Percentiles rank a stretch among this genome's conserved stretches.
Evolutionary conservation across 92 coral and sea anemone species (phyloP).

Genomic region (Phymanthus crucifer): DNA sequence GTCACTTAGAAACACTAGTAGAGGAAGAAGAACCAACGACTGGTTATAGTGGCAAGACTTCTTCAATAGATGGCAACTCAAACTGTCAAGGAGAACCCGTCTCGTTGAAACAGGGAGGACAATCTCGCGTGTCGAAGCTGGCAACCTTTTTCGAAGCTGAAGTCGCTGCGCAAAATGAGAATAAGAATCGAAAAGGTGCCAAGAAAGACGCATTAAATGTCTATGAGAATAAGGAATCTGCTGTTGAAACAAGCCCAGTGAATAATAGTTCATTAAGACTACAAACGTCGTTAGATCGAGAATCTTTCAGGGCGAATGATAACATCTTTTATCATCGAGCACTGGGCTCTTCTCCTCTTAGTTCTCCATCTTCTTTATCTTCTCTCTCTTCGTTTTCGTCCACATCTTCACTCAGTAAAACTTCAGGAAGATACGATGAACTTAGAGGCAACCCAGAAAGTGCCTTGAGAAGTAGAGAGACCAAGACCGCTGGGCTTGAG

Average conservation of each 20-base stretch:
- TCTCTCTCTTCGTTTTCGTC: constrained; percentile 76
- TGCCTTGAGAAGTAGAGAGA: constrained; percentile 3
- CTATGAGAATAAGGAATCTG: neutral
- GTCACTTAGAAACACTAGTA: constrained; percentile 63
- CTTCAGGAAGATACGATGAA: constrained; percentile 13
- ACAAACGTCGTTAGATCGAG: constrained; percentile 6
- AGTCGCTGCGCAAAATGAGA: constrained; percentile 14
- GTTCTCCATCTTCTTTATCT: constrained; percentile 78
- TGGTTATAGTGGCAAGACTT: constrained; percentile 34
- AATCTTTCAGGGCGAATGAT: neutral
- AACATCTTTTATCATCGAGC: constrained; percentile 14
- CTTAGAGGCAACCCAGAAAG: constrained; percentile 2
- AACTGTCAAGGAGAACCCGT: neutral
- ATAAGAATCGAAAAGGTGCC: neutral
- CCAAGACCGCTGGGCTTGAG: constrained; percentile 21
- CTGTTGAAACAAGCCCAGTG: neutral
- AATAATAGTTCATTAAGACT: neutral
- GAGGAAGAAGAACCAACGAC: constrained; percentile 73
- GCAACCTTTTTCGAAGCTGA: constrained; percentile 45
- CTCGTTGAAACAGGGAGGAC: constrained; percentile 2
- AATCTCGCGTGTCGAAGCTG: constrained; percentile 35
- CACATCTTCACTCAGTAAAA: constrained; percentile 47
- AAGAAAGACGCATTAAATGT: neutral
- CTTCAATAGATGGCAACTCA: constrained; percentile 35
- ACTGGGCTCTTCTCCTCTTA: constrained; percentile 43